These are phyloP conservation scores for Dysdera silvatica DNA, from an alignment of 1,140 invertebrate species.

Conservation along the genomic window DNA sequence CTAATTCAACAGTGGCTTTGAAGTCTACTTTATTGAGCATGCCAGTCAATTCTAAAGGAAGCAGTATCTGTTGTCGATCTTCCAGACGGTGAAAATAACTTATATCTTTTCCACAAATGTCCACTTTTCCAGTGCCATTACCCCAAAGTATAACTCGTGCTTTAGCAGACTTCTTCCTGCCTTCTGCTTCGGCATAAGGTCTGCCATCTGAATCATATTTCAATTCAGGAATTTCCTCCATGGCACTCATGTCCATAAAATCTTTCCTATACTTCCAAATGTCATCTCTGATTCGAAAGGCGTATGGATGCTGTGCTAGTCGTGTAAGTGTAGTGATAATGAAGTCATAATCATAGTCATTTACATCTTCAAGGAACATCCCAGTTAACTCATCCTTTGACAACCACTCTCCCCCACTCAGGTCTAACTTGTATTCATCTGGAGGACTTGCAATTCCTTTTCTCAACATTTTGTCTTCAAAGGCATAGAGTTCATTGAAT, in stretches of 20 bases:
- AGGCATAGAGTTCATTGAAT: conserved; percentile 57
- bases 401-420: conserved; percentile 55
- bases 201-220: conserved; percentile 58
- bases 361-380: conserved; percentile 60
- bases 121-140: conserved; percentile 72
- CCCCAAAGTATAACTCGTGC: conserved; percentile 58
- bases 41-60: conserved; percentile 71
- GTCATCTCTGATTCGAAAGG: conserved; percentile 55
- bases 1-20: conserved; percentile 55
- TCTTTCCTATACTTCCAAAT: conserved; percentile 59
- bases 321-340: conserved; percentile 64
- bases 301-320: conserved; percentile 60
- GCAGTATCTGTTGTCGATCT: conserved; percentile 61
- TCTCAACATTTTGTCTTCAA: conserved; percentile 59
- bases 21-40: conserved; percentile 73
- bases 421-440: conserved; percentile 44
- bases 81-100: conserved; percentile 62
- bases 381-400: conserved; percentile 57
- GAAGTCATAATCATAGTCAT: conserved; percentile 61
- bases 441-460: conserved; percentile 49
- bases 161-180: conserved; percentile 56
- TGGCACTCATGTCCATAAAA: conserved; percentile 49
- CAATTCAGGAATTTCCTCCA: conserved; percentile 48
- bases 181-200: conserved; percentile 58
- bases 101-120: conserved; percentile 64